Evolutionary conservation across 2,888 invertebrate genomes (phyloP).

Genomic region (Cerceris ruficornis): DNA sequence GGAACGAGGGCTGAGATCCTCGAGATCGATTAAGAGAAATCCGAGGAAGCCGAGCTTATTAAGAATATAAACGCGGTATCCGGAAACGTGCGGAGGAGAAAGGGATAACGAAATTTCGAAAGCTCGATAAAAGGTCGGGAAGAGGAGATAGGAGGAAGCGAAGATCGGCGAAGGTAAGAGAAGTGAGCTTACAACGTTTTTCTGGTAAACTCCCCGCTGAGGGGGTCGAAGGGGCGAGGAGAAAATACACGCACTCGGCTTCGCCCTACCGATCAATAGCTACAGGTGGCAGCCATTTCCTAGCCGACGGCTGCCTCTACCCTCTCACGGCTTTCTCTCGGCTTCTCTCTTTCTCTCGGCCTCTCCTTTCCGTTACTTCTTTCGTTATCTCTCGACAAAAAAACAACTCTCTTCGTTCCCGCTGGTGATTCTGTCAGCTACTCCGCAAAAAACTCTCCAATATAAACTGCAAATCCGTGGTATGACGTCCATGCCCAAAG

Average conservation of each 20-base stretch:
- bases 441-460: background rate
- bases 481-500: too few species aligned
- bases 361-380: conserved; percentile 30
- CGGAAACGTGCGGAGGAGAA: too few species aligned
- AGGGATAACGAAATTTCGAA: background rate
- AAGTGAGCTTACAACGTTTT: conserved; percentile 48
- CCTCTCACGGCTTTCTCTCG: conserved; percentile 32
- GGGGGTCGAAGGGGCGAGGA: conserved; percentile 20
- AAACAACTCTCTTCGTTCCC: background rate
- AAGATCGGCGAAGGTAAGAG: conserved; percentile 38
- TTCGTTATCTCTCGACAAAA: conserved; percentile 16
- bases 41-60: too few species aligned
- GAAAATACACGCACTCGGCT: conserved; percentile 64
- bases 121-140: background rate
- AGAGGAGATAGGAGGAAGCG: conserved; percentile 5
- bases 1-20: too few species aligned
- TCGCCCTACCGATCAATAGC: conserved; percentile 81
- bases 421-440: background rate
- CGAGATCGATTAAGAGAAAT: too few species aligned
- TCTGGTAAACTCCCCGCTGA: conserved; percentile 32
- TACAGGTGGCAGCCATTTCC: conserved; percentile 82
- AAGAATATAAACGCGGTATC: too few species aligned
- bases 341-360: conserved; percentile 34
- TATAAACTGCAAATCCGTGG: too few species aligned
- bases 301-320: conserved; percentile 71